A percentile compares a stretch with the other conserved stretches of the same genome.
Conservation (phyloP, 2,888 invertebrate species). For the Atrina japonica region DNA sequence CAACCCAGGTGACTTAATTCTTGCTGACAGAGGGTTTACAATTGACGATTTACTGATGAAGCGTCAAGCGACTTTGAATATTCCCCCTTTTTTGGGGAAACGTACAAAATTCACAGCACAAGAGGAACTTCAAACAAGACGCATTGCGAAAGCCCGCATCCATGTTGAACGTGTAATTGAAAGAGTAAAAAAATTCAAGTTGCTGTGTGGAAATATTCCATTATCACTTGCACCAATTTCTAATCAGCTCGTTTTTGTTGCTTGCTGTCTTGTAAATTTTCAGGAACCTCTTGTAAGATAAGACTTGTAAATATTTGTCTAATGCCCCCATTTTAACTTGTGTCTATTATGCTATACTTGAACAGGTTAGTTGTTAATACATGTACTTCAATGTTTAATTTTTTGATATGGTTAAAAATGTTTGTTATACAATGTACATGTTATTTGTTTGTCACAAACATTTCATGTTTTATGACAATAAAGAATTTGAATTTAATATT, state of each 20-base stretch:
- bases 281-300: slow-evolving; percentile 23
- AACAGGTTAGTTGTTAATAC: no score
- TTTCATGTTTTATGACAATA: no score
- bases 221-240: slow-evolving; percentile 2
- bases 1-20: slow-evolving; percentile 38
- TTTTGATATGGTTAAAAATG: no score
- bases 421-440: no score
- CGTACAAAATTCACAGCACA: slow-evolving; percentile 26
- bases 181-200: slow-evolving; percentile 34
- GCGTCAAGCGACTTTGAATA: slow-evolving; percentile 10
- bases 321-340: no score
- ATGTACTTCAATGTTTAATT: no score
- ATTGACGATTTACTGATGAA: slow-evolving; percentile 1
- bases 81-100: slow-evolving; percentile 28
- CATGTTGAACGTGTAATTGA: slow-evolving; percentile 37
- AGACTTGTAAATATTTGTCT: no score
- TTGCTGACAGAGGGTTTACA: slow-evolving; percentile 49
- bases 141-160: slow-evolving; percentile 36
- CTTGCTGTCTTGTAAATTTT: slow-evolving; percentile 15
- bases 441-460: no score
- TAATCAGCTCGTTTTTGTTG: slow-evolving; percentile 17
- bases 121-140: slow-evolving; percentile 30
- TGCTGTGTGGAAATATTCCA: slow-evolving; percentile 15
- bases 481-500: no score
- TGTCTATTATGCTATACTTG: no score